Base-by-base conservation (phyloP, 2,113 vertebrate genomes). In the Esox niger region DNA sequence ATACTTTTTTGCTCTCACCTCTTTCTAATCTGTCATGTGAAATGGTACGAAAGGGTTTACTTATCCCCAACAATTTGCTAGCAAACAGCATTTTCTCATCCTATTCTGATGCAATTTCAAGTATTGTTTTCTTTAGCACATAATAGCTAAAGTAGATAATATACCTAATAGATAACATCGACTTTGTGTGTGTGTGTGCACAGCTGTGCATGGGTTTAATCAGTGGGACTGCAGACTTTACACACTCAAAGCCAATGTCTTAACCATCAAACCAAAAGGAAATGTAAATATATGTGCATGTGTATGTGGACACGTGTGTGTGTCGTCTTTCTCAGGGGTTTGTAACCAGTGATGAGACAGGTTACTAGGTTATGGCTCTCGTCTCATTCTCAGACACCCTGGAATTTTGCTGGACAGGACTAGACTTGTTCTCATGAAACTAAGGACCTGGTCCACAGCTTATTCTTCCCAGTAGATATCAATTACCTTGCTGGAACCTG, bases 71-170 rank as follows among this genome's bases (percentile, higher is more conserved):
- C 58, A 33, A 70, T 62, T 68, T 59, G 62, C 64, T 69, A 76
- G 72, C 57, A 86, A 86, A 82, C 49, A 81, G 54, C 76, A 69
- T 67, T 81, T 69, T 75, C 58, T 78, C 59, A 63, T 38, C 68
- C 60, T 47, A 21, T 64, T 23, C 57, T 33, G 31, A 11, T 15
- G 15, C n/a, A 46, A n/a, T 13, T 62, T 67, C 26, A 23, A 20
- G 66, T 31, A 13, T 21, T n/a, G 11, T 23, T 72, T 58, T 38
- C 61, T 31, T 20, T 31, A 60, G 10, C 17, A 4, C 26, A 27
- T 17, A 21, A 17, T 27, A 49, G 15, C 2, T 21, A 21, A 11
- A 27, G 38, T 27, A 49, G n/a, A 31, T 52, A 7, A 60, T 6
- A 30, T 27, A 67, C 59, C 21, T 58, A 58, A 65, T 11, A 26